phyloP scores from a whole-genome alignment of 2,797 vertebrate genomes.

The Tragelaphus eurycerus region DNA sequence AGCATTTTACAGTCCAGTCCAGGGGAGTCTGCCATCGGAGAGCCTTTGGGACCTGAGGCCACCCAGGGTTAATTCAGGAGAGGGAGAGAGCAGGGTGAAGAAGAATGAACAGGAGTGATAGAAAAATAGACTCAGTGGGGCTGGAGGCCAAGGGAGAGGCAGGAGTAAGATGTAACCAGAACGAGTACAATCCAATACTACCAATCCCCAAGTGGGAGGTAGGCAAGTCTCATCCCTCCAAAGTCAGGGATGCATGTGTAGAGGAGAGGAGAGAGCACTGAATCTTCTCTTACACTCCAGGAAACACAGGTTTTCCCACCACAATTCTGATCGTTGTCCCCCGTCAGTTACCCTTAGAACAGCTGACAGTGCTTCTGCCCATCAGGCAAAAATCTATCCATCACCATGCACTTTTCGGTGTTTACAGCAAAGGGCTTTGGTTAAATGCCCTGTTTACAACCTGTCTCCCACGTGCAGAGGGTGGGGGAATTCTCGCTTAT shows the following conservation, averaged over 20 bases:
- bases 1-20: neutral
- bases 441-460: neutral
- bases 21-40: neutral
- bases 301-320: neutral
- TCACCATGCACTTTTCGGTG: neutral
- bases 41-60: neutral
- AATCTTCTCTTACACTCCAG: neutral
- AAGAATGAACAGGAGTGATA: neutral
- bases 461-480: neutral
- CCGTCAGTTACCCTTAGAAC: neutral
- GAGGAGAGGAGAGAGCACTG: neutral
- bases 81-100: neutral
- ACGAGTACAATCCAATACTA: neutral
- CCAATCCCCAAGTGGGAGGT: neutral
- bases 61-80: neutral
- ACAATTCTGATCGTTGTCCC: neutral
- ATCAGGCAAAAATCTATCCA: neutral
- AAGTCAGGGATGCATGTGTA: neutral
- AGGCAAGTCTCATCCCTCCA: neutral
- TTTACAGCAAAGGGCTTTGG: neutral
- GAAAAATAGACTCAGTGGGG: neutral
- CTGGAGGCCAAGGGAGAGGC: neutral
- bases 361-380: accelerated
- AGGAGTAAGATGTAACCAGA: neutral
- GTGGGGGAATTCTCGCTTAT: neutral